Conservation (phyloP, 1,140 invertebrate species). For the Diuraphis noxia region DNA sequence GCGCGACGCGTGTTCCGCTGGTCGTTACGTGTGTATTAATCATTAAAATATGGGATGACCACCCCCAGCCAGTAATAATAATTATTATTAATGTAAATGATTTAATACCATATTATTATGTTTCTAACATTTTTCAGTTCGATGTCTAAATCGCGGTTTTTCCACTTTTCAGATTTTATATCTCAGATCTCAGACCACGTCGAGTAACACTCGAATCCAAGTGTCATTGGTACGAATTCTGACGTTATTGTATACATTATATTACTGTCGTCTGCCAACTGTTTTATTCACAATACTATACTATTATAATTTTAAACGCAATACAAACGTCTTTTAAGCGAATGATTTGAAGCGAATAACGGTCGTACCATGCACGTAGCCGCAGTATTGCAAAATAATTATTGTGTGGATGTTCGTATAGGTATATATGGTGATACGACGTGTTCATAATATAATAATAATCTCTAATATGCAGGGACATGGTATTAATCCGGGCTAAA, state of each 20-base stretch:
- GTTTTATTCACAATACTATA: neutral
- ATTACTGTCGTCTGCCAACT: too few relatives aligned
- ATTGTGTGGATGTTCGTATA: neutral
- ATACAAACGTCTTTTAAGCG: neutral
- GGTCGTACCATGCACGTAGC: neutral
- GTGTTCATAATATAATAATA: neutral
- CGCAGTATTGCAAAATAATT: neutral
- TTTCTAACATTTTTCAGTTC: neutral
- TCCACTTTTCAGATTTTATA: too few relatives aligned
- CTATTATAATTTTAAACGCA: neutral
- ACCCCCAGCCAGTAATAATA: too few relatives aligned
- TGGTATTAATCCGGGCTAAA: too few relatives aligned
- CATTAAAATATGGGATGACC: neutral
- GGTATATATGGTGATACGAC: neutral
- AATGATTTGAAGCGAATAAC: too few relatives aligned
- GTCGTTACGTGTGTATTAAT: neutral
- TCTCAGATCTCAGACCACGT: too few relatives aligned
- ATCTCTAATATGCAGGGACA: neutral
- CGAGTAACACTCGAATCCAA: too few relatives aligned
- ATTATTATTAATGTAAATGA: neutral
- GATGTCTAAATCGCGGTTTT: too few relatives aligned
- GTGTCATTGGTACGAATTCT: too few relatives aligned
- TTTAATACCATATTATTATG: neutral
- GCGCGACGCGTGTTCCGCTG: neutral
- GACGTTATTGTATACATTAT: too few relatives aligned